Evolutionary conservation across 2,888 invertebrate genomes (phyloP), one percentile per base, ranked within the genome.

Genomic region (Tyria jacobaeae): DNA sequence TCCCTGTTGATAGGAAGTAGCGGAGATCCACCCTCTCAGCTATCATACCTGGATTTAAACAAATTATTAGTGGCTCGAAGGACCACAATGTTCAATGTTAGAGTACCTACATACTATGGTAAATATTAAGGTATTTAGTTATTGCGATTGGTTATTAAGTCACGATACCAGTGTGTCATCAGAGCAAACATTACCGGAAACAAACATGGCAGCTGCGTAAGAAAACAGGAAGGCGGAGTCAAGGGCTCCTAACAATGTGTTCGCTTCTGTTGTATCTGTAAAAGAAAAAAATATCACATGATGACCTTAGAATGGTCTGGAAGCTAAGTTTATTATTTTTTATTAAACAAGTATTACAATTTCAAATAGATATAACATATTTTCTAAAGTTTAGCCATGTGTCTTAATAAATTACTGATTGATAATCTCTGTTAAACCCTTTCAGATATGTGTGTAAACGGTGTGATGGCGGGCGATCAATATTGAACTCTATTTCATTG

Each of bases 171-270:
- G n/a, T n/a, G n/a, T n/a, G n/a, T n/a, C n/a, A n/a, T n/a, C 15
- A 37, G 4, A 12, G 4, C 6, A 25, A 48, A 50, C 3, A 10
- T 82, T 62, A 94, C 94, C 94, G 1, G 96, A 96, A 0, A 94
- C 90, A 88, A 99, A 99, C 99, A 99, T 99, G 68, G 98, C 97
- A 60, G 96, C 95, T 0, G 99, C 99, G 85, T 99, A 99, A 0
- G 97, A 96, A 88, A 99, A 98, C 0, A 99, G 94, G 88, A 98
- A 99, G 0, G 98, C 96, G 0, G 98, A 98, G 85, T 99, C 99
- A 71, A 99, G 89, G 10, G 96, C 95, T 0, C 99, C 99, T 44
- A 99, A 95, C 39, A 98, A 88, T 1, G 96, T 95, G 67, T 96
- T 95, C 1, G 97, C 96, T 84, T 97, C 96, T 0, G 95, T 94